Conservation (phyloP, 2,888 invertebrate genomes). For the Lamellibrachia satsuma region DNA sequence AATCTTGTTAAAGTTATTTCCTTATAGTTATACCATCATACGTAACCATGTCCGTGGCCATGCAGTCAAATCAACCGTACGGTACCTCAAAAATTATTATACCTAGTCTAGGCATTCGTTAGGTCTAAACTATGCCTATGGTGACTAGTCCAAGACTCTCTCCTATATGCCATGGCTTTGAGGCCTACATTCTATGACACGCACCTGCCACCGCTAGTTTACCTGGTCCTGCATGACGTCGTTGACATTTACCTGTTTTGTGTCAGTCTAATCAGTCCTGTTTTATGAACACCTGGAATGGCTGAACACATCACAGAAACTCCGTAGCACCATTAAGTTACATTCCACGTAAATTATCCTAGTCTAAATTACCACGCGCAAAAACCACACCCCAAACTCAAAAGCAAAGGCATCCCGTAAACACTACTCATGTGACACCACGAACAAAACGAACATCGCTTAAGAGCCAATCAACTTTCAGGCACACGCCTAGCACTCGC, state of each 20-base stretch:
- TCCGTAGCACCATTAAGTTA: neutral
- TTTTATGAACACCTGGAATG: neutral
- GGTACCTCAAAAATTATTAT: too few relatives aligned
- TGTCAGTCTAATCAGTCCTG: neutral
- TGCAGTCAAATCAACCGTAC: too few relatives aligned
- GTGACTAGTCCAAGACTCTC: too few relatives aligned
- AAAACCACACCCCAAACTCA: neutral
- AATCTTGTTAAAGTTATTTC: too few relatives aligned
- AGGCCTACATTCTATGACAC: too few relatives aligned
- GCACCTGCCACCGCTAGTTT: neutral
- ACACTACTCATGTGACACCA: neutral
- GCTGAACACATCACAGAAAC: neutral
- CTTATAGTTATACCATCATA: too few relatives aligned
- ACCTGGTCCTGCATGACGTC: too few relatives aligned
- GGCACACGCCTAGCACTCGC: constrained; percentile 26
- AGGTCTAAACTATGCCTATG: too few relatives aligned
- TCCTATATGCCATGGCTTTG: too few relatives aligned
- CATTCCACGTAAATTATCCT: neutral
- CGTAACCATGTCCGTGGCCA: too few relatives aligned
- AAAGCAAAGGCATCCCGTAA: neutral
- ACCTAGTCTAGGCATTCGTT: too few relatives aligned
- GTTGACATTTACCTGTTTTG: neutral
- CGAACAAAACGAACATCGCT: neutral
- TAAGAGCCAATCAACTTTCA: constrained; percentile 24
- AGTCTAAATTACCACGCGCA: neutral